These are phyloP conservation scores for Osmerus eperlanus DNA, from an alignment of 2,113 vertebrate species.

Conservation along the genomic window DNA sequence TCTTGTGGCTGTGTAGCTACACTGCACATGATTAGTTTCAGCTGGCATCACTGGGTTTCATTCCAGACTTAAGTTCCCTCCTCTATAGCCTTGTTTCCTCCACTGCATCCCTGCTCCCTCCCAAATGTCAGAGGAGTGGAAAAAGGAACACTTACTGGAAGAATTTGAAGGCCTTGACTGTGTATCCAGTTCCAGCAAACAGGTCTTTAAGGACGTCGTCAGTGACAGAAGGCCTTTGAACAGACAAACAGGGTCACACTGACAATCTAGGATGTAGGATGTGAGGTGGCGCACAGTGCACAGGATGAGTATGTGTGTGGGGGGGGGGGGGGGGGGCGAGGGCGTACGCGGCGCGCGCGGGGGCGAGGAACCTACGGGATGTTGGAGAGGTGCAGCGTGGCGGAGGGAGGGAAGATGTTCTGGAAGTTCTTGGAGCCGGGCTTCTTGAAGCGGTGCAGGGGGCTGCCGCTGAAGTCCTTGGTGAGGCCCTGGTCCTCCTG, in stretches of 20 bases:
- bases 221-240: constrained; percentile 74
- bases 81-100: no score
- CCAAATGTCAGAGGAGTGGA: background rate
- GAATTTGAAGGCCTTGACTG: constrained; percentile 76
- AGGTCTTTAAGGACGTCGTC: constrained; percentile 80
- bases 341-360: background rate
- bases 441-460: constrained; percentile 83
- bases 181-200: constrained; percentile 75
- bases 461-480: constrained; percentile 80
- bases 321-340: background rate
- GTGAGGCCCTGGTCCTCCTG: constrained; percentile 77
- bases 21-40: no score
- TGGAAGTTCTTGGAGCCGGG: constrained; percentile 80
- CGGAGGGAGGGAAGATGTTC: constrained; percentile 83
- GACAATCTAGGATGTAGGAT: background rate
- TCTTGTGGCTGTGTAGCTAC: background rate
- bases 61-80: no score
- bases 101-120: no score
- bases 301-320: no score
- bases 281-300: no score
- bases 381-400: constrained; percentile 83
- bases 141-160: constrained; percentile 49
- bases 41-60: no score
- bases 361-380: constrained; percentile 75
- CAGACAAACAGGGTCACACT: background rate